phyloP scores from a whole-genome alignment of 2,888 invertebrate genomes.

The Amorpha juglandis region DNA sequence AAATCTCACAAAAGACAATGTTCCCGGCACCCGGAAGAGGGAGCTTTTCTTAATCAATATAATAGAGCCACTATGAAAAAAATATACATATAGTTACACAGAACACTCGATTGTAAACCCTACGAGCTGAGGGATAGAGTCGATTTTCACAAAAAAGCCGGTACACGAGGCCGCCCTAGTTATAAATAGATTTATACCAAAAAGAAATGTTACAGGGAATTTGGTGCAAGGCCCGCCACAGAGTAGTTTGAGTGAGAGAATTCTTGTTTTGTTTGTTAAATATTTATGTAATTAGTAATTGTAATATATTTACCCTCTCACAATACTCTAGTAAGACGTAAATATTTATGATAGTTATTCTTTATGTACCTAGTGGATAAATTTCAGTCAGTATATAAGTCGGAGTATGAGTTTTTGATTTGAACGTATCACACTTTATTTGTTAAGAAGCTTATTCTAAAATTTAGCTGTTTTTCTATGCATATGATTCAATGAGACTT shows the following conservation, averaged over 20 bases:
- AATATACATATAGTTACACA: slow-evolving; percentile 67
- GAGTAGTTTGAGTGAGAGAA: slow-evolving; percentile 57
- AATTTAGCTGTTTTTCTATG: too few relatives aligned
- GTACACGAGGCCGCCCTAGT: slow-evolving; percentile 77
- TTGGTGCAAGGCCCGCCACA: slow-evolving; percentile 77
- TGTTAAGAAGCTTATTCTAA: too few relatives aligned
- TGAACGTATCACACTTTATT: too few relatives aligned
- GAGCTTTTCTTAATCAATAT: slow-evolving; percentile 81
- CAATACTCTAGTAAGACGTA: too few relatives aligned
- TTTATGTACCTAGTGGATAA: too few relatives aligned
- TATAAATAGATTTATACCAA: slow-evolving; percentile 85
- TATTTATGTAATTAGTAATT: neutral
- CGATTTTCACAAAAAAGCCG: slow-evolving; percentile 49
- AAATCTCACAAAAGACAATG: slow-evolving; percentile 72
- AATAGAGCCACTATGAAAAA: slow-evolving; percentile 82
- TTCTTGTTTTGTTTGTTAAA: neutral
- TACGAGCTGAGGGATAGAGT: slow-evolving; percentile 40
- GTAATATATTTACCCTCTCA: too few relatives aligned
- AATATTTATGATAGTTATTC: too few relatives aligned
- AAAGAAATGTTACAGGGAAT: slow-evolving; percentile 84
- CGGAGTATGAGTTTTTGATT: too few relatives aligned
- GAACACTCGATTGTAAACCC: slow-evolving; percentile 44
- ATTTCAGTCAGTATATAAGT: too few relatives aligned
- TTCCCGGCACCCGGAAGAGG: slow-evolving; percentile 77
- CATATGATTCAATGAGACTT: too few relatives aligned